Conservation (phyloP, 2,797 vertebrate genomes). For the Malurus splendens region DNA sequence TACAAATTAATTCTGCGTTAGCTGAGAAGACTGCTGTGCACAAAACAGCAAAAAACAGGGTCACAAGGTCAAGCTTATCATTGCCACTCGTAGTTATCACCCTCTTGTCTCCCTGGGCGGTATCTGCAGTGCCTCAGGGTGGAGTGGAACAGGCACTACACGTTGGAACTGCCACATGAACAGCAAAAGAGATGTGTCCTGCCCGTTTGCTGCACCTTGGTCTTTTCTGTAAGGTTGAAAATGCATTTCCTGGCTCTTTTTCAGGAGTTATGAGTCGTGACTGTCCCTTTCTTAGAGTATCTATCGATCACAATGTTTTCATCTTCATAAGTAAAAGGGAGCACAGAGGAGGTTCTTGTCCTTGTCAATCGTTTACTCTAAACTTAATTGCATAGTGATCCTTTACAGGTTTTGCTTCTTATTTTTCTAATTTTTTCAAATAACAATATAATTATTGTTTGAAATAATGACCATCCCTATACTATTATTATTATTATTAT, state of each 20-base stretch:
- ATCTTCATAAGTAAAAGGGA: neutral
- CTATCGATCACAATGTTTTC: neutral
- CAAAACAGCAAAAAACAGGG: neutral
- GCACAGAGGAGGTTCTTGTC: rapidly evolving
- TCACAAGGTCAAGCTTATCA: neutral
- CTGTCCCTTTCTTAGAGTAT: neutral
- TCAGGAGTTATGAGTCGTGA: neutral
- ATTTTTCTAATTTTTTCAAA: neutral
- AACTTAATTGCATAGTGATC: neutral
- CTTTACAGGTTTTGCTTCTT: neutral
- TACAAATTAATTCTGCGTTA: slow-evolving; percentile 49
- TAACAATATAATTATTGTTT: neutral
- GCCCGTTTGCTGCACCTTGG: neutral
- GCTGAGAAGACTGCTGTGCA: neutral
- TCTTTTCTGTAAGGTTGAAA: neutral
- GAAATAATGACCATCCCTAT: neutral
- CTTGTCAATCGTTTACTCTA: neutral
- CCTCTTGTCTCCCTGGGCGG: neutral
- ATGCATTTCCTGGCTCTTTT: neutral
- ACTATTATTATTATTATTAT: neutral
- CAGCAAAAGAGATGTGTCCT: neutral
- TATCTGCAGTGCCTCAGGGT: neutral
- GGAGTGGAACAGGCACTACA: rapidly evolving
- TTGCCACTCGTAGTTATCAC: neutral
- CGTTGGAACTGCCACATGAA: rapidly evolving